Evolutionary conservation across 2,888 invertebrate species (phyloP), one percentile per base, ranked within the genome.

Genomic region (Ametastegia equiseti): DNA sequence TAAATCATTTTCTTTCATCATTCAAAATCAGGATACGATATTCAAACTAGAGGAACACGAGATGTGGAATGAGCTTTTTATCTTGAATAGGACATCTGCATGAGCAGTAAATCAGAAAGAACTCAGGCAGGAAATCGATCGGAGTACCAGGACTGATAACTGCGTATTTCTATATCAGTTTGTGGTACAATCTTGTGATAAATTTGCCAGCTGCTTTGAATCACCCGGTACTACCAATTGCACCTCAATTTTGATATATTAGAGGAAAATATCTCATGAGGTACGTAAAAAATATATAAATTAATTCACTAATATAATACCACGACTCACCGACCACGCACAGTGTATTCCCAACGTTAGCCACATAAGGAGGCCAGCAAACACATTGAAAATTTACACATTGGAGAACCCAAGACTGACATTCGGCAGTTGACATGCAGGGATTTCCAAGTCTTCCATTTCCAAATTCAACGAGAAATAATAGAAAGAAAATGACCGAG

Each of bases 321-420:
- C 30, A 5, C 15, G 4, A 60, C 71, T 71, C 47, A 71, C 71
- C 71, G 13, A 71, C 11, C 13, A 7, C 45, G n/a, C 71, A 71
- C n/a, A 1, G 1, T 23, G 23, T 45, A 27, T 50, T 45, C 3
- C 15, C 47, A 30, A 47, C 23, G 9, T 30, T 15, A 6, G 75
- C 36, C 5, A 75, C 54, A 23, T 57, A 39, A 30, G 75, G 75
- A 11, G n/a, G 23, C 36, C 50, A 54, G 42, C 75, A 75, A 27
- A 2, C 4, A 36, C 75, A 75, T 19, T 19, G n/a, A 15, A 54
- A 75, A 57, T 57, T 36, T 11, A 36, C 19, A 11, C 78, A 78
- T 15, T n/a, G 15, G 5, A 39, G 39, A 4, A n/a, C n/a, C 27
- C 19, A 9, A 36, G 11, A 11, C 9, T 13, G 2, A n/a, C 78